Percentiles rank a stretch among this genome's conserved stretches.
These are phyloP conservation scores for Theodoxus fluviatilis DNA, from an alignment of 2,888 invertebrate species.

Conservation along the genomic window DNA sequence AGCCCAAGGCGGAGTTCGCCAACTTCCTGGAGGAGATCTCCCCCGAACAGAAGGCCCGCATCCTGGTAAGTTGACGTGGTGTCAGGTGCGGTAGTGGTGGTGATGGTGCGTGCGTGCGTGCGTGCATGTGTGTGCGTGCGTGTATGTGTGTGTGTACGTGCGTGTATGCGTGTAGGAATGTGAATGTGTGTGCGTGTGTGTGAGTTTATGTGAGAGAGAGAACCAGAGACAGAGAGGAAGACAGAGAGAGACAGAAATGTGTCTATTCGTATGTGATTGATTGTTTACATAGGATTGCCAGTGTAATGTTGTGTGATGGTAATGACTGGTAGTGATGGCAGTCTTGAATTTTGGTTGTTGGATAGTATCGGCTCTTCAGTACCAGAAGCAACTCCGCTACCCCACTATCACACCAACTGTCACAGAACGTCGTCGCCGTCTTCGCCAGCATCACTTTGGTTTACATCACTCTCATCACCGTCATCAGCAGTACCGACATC, in stretches of 20 bases:
- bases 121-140: background rate
- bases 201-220: background rate
- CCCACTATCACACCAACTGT: no score
- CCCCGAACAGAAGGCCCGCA: slow-evolving; percentile 42
- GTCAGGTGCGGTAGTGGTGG: background rate
- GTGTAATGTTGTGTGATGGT: no score
- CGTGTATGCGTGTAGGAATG: background rate
- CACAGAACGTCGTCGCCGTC: no score
- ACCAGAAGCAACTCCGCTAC: no score
- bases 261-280: no score
- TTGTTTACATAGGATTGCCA: no score
- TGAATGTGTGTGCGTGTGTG: slow-evolving; percentile 6
- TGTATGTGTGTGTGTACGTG: background rate
- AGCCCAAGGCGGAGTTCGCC: slow-evolving; percentile 45
- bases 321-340: no score
- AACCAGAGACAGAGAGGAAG: background rate
- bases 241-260: background rate
- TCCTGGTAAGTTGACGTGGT: slow-evolving; percentile 41
- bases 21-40: slow-evolving; percentile 44
- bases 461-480: no score
- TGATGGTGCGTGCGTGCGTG: background rate
- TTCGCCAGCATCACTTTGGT: no score
- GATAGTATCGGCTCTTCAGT: no score
- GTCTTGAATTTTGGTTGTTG: no score
- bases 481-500: no score